Evolutionary conservation across 2,888 invertebrate genomes (phyloP).

Genomic region (Drosophila dives): DNA sequence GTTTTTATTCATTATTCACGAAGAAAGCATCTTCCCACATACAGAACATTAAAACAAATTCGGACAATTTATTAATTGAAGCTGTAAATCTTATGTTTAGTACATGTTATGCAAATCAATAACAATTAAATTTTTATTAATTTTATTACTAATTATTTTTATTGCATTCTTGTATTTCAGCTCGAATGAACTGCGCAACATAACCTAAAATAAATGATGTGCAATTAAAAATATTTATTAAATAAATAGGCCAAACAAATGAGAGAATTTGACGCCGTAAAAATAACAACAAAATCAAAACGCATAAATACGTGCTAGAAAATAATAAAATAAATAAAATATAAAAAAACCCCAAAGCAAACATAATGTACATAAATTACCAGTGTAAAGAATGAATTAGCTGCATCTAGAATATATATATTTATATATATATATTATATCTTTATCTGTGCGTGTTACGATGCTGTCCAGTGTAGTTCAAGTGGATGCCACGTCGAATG

Average conservation of each 20-base stretch:
- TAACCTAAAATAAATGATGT: slow-evolving; percentile 9
- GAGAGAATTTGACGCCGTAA: slow-evolving; percentile 3
- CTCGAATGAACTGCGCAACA: slow-evolving; percentile 17
- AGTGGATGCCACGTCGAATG: slow-evolving; percentile 31
- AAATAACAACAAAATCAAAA: slow-evolving; percentile 17
- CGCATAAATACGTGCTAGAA: slow-evolving; percentile 32
- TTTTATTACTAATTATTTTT: neutral
- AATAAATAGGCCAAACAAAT: slow-evolving; percentile 8
- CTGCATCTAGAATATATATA: slow-evolving; percentile 1
- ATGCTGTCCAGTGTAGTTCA: slow-evolving; percentile 51
- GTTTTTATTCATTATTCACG: neutral
- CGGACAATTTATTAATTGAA: neutral
- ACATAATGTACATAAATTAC: slow-evolving; percentile 25
- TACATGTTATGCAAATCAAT: neutral
- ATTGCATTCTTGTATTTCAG: slow-evolving; percentile 31
- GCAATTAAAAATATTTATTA: slow-evolving; percentile 20
- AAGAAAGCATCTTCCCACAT: neutral
- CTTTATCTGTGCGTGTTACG: slow-evolving; percentile 37
- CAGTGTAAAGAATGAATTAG: slow-evolving; percentile 39
- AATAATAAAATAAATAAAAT: slow-evolving; percentile 17
- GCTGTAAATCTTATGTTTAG: neutral
- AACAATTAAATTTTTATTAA: neutral
- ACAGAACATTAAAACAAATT: neutral
- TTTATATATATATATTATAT: slow-evolving; percentile 13
- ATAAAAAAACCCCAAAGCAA: slow-evolving; percentile 16